A percentile compares a stretch with the other conserved stretches of the same genome.
phyloP scores from a whole-genome alignment of 2,888 invertebrate genomes.

The Thyatira batis region DNA sequence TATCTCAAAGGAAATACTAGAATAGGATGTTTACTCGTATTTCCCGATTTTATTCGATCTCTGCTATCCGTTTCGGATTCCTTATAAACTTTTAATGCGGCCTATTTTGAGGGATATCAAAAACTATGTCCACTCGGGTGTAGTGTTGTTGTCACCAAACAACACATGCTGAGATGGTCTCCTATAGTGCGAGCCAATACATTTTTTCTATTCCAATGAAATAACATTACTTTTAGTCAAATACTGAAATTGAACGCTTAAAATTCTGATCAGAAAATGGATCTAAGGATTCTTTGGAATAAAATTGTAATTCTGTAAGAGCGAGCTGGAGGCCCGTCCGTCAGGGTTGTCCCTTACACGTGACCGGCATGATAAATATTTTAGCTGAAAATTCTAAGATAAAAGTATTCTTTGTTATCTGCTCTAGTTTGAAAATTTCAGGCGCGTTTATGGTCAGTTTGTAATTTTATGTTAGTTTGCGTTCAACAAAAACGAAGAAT shows the following conservation, averaged over 20 bases:
- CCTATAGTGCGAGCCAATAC: too few species aligned
- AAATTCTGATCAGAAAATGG: not conserved
- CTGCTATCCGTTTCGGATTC: not conserved
- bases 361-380: not conserved
- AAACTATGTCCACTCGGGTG: too few species aligned
- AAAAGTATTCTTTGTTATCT: not conserved
- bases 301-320: not conserved
- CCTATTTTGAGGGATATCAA: too few species aligned
- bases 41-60: not conserved
- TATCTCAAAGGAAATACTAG: not conserved
- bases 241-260: not conserved
- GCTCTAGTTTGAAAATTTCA: not conserved
- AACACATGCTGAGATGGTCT: too few species aligned
- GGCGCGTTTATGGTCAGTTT: too few species aligned
- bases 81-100: too few species aligned
- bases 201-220: too few species aligned
- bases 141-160: too few species aligned
- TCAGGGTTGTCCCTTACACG: not conserved
- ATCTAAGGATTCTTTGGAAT: not conserved
- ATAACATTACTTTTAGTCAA: not conserved
- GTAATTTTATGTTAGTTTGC: too few species aligned
- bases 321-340: not conserved
- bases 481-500: too few species aligned
- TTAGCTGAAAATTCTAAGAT: not conserved
- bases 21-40: not conserved